A percentile compares a stretch with the other conserved stretches of the same genome.
Evolutionary conservation across 2,113 vertebrate species (phyloP).

Genomic region (Macroglossus sobrinus): DNA sequence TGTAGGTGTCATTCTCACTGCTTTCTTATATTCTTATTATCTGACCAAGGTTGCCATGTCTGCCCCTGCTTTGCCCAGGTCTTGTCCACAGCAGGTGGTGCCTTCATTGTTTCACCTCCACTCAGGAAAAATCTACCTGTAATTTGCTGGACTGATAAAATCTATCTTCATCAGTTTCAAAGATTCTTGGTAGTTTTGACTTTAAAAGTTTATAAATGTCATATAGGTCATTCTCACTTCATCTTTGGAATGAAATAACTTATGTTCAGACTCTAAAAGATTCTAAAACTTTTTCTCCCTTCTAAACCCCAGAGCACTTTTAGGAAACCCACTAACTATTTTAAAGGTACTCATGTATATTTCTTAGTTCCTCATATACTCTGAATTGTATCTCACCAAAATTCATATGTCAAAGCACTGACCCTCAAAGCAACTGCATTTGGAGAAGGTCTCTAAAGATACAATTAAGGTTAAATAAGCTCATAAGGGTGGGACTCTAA

Average conservation of each 20-base stretch:
- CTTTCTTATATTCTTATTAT: not conserved
- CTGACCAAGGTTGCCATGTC: rapidly evolving
- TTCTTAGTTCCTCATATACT: not conserved
- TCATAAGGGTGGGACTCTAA: not conserved
- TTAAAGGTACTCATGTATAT: not conserved
- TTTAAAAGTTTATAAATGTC: not conserved
- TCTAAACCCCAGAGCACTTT: not conserved
- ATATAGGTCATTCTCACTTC: rapidly evolving
- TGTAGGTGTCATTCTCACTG: not conserved
- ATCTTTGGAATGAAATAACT: not conserved
- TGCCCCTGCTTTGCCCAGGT: not conserved
- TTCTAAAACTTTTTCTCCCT: not conserved
- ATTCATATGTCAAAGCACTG: not conserved
- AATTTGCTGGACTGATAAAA: not conserved
- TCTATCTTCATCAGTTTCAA: not conserved
- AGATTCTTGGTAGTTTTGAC: not conserved
- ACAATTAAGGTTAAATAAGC: not conserved
- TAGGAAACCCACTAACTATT: not conserved
- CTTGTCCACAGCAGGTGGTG: too few relatives aligned
- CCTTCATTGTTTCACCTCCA: too few relatives aligned
- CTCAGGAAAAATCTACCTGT: not conserved
- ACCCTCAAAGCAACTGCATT: not conserved
- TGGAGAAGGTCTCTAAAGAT: not conserved
- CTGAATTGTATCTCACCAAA: not conserved
- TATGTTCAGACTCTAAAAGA: not conserved